These are phyloP conservation scores for Rousettus madagascariensis DNA, from an alignment of 2,797 vertebrate genomes.

Conservation along the genomic window DNA sequence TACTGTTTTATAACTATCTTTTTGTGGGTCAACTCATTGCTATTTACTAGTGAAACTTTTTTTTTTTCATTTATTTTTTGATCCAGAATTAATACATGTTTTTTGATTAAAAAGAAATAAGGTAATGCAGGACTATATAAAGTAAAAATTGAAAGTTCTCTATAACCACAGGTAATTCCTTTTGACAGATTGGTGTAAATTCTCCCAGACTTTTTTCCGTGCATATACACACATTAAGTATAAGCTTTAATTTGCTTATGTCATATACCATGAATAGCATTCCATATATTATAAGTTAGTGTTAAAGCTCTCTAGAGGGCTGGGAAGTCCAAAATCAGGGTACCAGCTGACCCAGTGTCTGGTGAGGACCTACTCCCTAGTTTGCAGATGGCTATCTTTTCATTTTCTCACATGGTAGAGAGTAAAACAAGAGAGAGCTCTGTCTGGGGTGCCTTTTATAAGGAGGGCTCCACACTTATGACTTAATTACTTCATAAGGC, in stretches of 20 bases:
- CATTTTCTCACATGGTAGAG: background rate
- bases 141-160: background rate
- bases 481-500: background rate
- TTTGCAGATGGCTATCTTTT: background rate
- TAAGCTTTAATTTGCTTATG: background rate
- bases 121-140: background rate
- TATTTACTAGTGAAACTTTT: background rate
- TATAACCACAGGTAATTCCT: background rate
- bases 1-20: background rate
- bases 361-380: background rate
- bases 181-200: background rate
- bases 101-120: background rate
- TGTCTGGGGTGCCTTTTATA: background rate
- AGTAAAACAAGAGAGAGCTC: background rate
- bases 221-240: background rate
- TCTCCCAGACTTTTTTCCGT: background rate
- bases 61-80: background rate
- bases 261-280: background rate
- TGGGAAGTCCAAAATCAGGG: background rate
- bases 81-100: background rate
- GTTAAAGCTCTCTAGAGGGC: background rate
- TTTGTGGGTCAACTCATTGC: background rate
- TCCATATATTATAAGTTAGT: background rate
- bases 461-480: background rate
- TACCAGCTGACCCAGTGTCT: background rate